These are phyloP conservation scores for Notocelia uddmanniana DNA, from an alignment of 2,888 invertebrate species.

Conservation along the genomic window DNA sequence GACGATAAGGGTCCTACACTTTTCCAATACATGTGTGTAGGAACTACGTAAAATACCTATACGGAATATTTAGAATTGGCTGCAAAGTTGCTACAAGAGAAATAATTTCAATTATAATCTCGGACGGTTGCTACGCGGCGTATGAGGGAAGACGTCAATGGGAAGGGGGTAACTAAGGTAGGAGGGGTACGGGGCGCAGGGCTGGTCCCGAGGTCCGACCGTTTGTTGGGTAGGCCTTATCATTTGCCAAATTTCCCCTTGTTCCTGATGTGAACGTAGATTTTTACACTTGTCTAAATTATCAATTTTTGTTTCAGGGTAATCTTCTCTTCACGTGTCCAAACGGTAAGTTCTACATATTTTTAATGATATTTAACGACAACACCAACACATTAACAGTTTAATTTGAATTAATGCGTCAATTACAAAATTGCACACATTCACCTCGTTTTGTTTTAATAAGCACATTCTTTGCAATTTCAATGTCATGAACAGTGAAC, in stretches of 20 bases:
- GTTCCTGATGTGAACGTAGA: background rate
- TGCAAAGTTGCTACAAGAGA: too few species aligned
- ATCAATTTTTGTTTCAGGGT: conserved; percentile 85
- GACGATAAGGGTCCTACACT: too few species aligned
- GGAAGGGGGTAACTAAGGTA: too few species aligned
- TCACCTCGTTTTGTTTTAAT: conserved; percentile 19
- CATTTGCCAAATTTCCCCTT: background rate
- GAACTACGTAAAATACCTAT: too few species aligned
- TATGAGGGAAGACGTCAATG: too few species aligned
- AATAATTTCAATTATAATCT: too few species aligned
- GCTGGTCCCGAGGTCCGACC: too few species aligned
- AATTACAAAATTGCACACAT: background rate
- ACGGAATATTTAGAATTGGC: too few species aligned
- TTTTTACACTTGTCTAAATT: conserved; percentile 48
- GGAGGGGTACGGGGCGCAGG: too few species aligned
- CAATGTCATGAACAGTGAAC: conserved; percentile 41
- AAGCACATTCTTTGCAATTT: conserved; percentile 16
- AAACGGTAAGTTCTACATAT: conserved; percentile 86
- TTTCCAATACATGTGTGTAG: too few species aligned
- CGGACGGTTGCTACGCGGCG: too few species aligned
- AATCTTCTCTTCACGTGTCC: conserved; percentile 90
- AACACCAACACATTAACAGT: background rate
- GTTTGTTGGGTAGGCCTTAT: too few species aligned
- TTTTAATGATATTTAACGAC: background rate
- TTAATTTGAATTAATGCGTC: background rate